Base-by-base conservation (phyloP, 2,797 vertebrate genomes). In the Hippoglossus hippoglossus region DNA sequence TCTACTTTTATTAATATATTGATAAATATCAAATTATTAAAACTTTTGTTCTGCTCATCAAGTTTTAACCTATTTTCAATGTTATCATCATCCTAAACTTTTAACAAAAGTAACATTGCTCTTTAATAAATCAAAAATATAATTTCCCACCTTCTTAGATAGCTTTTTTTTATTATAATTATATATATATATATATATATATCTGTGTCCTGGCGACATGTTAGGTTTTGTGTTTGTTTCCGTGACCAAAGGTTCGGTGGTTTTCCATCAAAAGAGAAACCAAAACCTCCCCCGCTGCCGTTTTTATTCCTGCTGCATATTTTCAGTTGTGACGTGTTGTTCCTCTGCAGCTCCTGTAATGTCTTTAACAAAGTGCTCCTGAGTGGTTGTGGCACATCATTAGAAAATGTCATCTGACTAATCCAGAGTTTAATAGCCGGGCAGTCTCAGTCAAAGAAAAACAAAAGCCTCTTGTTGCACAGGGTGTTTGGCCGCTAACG, bases 401-500 rank as follows among this genome's bases (percentile, higher is more conserved):
- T 46, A 80, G 24, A 59, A 67, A 50, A 56, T 22, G 12, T 49
- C 44, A 3, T 54, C 58, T 62, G 60, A 80, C 63, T 56, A 69
- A 58, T 21, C 12, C 36, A 13, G 25, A 18, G 49, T 63, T 60
- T 39, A 22, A 15, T 51, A 22, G 54, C 50, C 19, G 41, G 26
- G 47, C 41, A 31, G 73, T 46, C 71, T 39, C 4, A 15, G 56
- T 64, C 52, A 26, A 58, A 81, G 61, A 65, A 81, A 67, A 77
- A 90, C 71, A 90, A 81, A 81, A 71, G 70, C 76, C 52, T 72
- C 53, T 88, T 83, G 85, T 84, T 87, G 73, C 67, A 58, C 53
- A 10, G 66, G 21, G 59, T 65, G 62, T 61, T 51, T 51, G 26
- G 56, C 13, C 26, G 82, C 28, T 65, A 55, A 86, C 64, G 52